Evolutionary conservation across 2,888 invertebrate genomes (phyloP), one percentile per base, ranked within the genome.

Genomic region (Melinaea menophilus): DNA sequence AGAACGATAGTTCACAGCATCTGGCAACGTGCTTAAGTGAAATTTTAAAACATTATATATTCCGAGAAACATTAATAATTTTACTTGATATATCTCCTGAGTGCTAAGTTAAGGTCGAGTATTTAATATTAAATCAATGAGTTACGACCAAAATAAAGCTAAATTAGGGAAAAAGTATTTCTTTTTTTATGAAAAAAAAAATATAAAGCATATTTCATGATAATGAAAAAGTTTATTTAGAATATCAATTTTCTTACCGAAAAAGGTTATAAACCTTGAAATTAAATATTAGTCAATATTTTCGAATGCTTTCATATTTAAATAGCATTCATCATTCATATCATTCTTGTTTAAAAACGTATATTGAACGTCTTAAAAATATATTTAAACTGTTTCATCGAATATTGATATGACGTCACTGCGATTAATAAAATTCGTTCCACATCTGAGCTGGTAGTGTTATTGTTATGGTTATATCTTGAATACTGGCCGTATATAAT

Each of bases 351-450:
- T 22, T 22, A 22, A 22, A 22, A 22, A 22, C 22, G 22, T 22
- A 22, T 22, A 22, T 22, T 22, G 51, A 55, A 45, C 56, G 12
- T 56, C 64, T 59, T 65, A 56, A 61, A 56, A 62, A 22, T 59
- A n/a, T 22, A 5, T 51, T 51, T 51, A 5, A 31, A 11, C 22
- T 22, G 22, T 22, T 22, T 31, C 31, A 51, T 11, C 12, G 31
- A 51, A 51, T 31, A 51, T 31, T 51, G 5, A 31, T 31, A 11
- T 9, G 2, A 22, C 31, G 51, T 51, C 31, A 31, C 51, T 51
- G 22, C 41, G 51, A 51, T 51, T 51, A 31, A 51, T 22, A 51
- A 31, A 22, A 31, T 31, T 11, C 31, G 9, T 31, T 51, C 31
- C 31, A 31, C 51, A 51, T 22, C 41, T 41, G 9, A 37, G 37